Percentiles rank a stretch among this genome's conserved stretches.
phyloP scores from a whole-genome alignment of 2,888 invertebrate species.

The Amiota mariae region DNA sequence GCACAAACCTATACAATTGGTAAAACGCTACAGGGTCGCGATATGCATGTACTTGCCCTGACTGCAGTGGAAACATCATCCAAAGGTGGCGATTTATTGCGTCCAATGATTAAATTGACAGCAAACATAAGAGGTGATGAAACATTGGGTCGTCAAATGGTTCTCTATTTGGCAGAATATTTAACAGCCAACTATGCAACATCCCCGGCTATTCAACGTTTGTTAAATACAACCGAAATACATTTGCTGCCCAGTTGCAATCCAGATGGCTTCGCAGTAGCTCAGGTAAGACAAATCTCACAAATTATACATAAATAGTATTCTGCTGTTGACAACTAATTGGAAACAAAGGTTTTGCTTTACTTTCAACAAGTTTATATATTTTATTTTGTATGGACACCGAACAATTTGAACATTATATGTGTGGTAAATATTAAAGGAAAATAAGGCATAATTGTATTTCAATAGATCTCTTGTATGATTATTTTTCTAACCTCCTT shows the following conservation, averaged over 20 bases:
- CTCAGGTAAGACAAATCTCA: conserved; percentile 78
- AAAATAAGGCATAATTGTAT: too few species aligned
- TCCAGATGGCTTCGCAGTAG: conserved; percentile 93
- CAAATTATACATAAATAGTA: too few species aligned
- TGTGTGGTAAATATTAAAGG: too few species aligned
- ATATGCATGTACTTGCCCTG: conserved; percentile 82
- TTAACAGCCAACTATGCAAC: conserved; percentile 83
- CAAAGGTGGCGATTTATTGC: conserved; percentile 74
- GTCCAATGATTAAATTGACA: conserved; percentile 93
- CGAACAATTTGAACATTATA: too few species aligned
- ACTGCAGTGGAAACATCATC: conserved; percentile 74
- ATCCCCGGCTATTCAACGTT: conserved; percentile 78
- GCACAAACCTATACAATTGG: conserved; percentile 86
- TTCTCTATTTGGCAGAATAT: conserved; percentile 87
- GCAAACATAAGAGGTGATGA: conserved; percentile 98
- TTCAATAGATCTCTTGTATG: too few species aligned
- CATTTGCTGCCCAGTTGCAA: conserved; percentile 97
- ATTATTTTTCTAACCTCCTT: too few species aligned
- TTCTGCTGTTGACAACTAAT: too few species aligned
- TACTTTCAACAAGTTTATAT: too few species aligned
- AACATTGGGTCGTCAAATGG: conserved; percentile 86
- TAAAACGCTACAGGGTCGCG: conserved; percentile 84
- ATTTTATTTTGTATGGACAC: too few species aligned
- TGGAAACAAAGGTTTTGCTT: too few species aligned
- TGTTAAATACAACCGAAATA: conserved; percentile 86